phyloP scores from a whole-genome alignment of 2,888 invertebrate genomes.

The Drosophila setosimentum region DNA sequence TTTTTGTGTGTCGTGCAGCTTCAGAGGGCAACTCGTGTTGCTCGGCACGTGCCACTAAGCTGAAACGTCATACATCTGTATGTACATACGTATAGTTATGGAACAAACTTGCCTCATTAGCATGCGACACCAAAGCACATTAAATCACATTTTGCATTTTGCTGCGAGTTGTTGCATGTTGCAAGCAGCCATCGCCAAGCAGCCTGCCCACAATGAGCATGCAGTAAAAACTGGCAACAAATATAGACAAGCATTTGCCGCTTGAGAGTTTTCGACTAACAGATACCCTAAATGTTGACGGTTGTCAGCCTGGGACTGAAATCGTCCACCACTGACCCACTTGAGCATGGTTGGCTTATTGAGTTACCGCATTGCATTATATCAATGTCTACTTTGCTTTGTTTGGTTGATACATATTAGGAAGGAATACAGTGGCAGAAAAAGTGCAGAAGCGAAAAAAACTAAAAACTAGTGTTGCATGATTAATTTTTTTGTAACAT shows the following conservation, averaged over 20 bases:
- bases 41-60: slow-evolving; percentile 59
- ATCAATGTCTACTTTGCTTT: background rate
- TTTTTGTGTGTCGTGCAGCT: slow-evolving; percentile 20
- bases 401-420: background rate
- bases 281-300: slow-evolving; percentile 1
- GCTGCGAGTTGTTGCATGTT: slow-evolving; percentile 49
- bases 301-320: background rate
- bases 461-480: background rate
- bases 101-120: slow-evolving; percentile 73
- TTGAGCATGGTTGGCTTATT: background rate
- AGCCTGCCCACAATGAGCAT: slow-evolving; percentile 17
- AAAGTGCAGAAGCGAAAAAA: background rate
- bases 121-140: slow-evolving; percentile 75
- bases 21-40: slow-evolving; percentile 43
- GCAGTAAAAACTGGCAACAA: slow-evolving; percentile 12
- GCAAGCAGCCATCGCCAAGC: slow-evolving; percentile 34
- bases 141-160: slow-evolving; percentile 76
- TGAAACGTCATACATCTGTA: slow-evolving; percentile 42
- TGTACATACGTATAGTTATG: slow-evolving; percentile 37
- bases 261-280: background rate
- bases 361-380: background rate
- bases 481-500: background rate
- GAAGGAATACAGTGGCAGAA: background rate
- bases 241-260: background rate
- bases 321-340: background rate